Evolutionary conservation across 2,113 vertebrate genomes (phyloP).

Genomic region (Hyla sarda): DNA sequence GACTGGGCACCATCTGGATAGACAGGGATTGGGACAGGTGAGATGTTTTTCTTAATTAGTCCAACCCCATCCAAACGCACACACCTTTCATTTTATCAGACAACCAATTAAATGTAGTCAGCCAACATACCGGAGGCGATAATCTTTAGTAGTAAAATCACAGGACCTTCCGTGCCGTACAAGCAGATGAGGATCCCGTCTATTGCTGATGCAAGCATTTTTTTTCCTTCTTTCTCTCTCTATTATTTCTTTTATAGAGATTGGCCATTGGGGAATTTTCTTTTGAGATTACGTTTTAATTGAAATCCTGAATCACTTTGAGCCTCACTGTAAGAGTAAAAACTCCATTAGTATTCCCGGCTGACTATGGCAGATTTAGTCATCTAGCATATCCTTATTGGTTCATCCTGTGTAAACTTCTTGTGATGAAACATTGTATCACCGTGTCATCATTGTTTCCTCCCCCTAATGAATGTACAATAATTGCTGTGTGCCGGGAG

Average conservation of each 20-base stretch:
- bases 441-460: conserved; percentile 66
- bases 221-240: conserved; percentile 64
- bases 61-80: no score
- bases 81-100: no score
- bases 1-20: no score
- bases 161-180: no score
- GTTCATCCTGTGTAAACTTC: conserved; percentile 60
- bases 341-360: conserved; percentile 56
- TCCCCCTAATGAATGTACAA: not conserved
- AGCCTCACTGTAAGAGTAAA: conserved; percentile 61
- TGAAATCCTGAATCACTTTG: conserved; percentile 66
- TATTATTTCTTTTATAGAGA: conserved; percentile 60
- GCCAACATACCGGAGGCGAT: no score
- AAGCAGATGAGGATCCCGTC: no score
- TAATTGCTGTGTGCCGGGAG: not conserved
- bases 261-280: conserved; percentile 68
- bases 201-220: no score
- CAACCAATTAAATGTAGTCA: no score
- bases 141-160: no score
- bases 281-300: conserved; percentile 73
- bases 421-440: conserved; percentile 66
- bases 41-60: no score
- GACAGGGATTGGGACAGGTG: no score
- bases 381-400: conserved; percentile 56
- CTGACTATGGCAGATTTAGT: conserved; percentile 59